A percentile compares a stretch with the other conserved stretches of the same genome.
These are phyloP conservation scores for Psococerastis gibbosa DNA, from an alignment of 2,888 invertebrate species.

Conservation along the genomic window DNA sequence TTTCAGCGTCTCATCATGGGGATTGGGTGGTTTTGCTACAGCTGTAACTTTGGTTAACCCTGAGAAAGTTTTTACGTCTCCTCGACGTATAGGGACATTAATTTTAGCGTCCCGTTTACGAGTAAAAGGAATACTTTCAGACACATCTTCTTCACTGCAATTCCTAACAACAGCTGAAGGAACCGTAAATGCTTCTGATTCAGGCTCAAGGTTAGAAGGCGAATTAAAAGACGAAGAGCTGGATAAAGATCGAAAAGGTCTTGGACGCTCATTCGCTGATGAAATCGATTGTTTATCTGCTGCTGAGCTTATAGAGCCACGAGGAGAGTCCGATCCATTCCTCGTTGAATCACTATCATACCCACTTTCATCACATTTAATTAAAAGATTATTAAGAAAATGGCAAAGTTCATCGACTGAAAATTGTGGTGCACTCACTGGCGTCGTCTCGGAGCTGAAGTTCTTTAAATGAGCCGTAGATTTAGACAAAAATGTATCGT, in stretches of 20 bases:
- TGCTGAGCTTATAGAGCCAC: slow-evolving; percentile 23
- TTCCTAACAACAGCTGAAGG: neutral
- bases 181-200: neutral
- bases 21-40: too few species aligned
- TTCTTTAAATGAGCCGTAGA: too few species aligned
- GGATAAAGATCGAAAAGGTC: slow-evolving; percentile 12
- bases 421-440: neutral
- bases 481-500: slow-evolving; percentile 5
- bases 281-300: too few species aligned
- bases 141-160: slow-evolving; percentile 14
- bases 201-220: too few species aligned
- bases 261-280: slow-evolving; percentile 12
- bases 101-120: slow-evolving; percentile 14
- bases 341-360: slow-evolving; percentile 39
- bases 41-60: neutral
- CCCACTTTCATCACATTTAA: slow-evolving; percentile 35
- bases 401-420: slow-evolving; percentile 17
- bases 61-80: slow-evolving; percentile 11
- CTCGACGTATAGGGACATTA: slow-evolving; percentile 15
- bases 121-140: slow-evolving; percentile 15
- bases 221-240: slow-evolving; percentile 14
- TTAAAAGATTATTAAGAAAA: slow-evolving; percentile 23
- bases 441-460: neutral
- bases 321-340: slow-evolving; percentile 31
- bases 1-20: neutral